phyloP scores from a whole-genome alignment of 35 echinoderm and acorn worm genomes.

The Strongylocentrotus purpuratus region DNA sequence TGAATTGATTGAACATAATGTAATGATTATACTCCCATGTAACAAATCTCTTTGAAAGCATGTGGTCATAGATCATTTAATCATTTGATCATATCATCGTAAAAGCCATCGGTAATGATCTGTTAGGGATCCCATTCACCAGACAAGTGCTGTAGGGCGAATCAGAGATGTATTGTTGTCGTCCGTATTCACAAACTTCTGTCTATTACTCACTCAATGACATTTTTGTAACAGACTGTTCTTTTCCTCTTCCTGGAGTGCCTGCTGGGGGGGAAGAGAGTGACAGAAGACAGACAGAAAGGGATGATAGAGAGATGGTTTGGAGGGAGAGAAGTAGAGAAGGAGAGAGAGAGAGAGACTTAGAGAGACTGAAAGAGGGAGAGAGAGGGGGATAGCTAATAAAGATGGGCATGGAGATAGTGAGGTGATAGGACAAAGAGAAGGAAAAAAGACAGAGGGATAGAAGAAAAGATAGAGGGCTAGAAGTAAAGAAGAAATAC shows the following conservation, averaged over 20 bases:
- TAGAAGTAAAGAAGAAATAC: background rate
- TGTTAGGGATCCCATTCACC: background rate
- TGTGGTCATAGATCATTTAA: background rate
- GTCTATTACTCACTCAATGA: conserved; percentile 17
- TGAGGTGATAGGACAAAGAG: too few relatives aligned
- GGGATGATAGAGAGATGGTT: background rate
- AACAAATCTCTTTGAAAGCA: background rate
- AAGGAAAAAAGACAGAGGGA: background rate
- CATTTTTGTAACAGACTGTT: background rate
- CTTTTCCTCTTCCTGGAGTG: background rate
- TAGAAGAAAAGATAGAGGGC: background rate
- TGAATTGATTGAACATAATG: background rate
- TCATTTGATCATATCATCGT: background rate
- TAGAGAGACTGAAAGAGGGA: background rate
- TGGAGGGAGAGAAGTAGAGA: background rate
- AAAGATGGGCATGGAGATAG: too few relatives aligned
- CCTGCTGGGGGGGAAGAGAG: background rate
- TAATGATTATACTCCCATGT: background rate
- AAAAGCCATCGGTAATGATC: background rate
- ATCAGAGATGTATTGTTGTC: background rate
- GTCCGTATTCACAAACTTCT: background rate
- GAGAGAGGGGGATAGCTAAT: background rate
- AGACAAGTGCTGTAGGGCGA: background rate
- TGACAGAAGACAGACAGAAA: background rate
- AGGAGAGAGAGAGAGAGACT: background rate